Base-by-base conservation (phyloP, 2,888 invertebrate species). In the Tetragnatha montana region DNA sequence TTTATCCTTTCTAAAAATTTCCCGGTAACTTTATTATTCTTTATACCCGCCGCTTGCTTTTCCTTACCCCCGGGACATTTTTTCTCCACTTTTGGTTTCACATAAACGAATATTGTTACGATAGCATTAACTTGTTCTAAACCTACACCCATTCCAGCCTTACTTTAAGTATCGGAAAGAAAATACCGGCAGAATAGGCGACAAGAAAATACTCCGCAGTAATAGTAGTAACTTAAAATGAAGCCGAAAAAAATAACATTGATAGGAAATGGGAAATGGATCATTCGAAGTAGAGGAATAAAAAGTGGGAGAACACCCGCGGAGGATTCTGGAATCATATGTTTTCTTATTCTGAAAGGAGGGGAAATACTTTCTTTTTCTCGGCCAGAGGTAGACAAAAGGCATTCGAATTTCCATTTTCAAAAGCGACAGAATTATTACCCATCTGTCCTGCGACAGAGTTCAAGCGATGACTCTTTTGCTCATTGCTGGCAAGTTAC, bases 211-310 rank as follows among this genome's bases (percentile, higher is more conserved):
- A 35, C 71, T 14, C 76, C 76, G 17, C 50, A 50, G 80, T 86
- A 86, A 86, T 80, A 80, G 86, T 80, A 74, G 80, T 73, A 79
- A 80, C 73, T 79, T 78, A 86, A 86, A 86, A 86, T 74, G 80
- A 86, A 80, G 71, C 68, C 49, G 47, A 60, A 86, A 86, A 86
- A 86, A 86, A 86, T 78, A 78, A 85, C 85, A 85, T 80, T 86
- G 86, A 86, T 86, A 86, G 86, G 80, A 86, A 86, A 86, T 73
- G 86, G 86, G 73, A 80, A 86, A 86, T 86, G 86, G 80, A 86
- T 86, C 86, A 86, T 80, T 80, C 47, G 49, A 80, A 86, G 73
- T 60, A 8, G 60, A 60, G 60, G 60, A 12, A 60, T 60, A 85
- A 86, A 86, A 86, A 68, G 47, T n/a, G 47, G 19, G 35, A n/a